Base-by-base conservation (phyloP, 2,888 invertebrate genomes). In the Clepsis dumicolana region DNA sequence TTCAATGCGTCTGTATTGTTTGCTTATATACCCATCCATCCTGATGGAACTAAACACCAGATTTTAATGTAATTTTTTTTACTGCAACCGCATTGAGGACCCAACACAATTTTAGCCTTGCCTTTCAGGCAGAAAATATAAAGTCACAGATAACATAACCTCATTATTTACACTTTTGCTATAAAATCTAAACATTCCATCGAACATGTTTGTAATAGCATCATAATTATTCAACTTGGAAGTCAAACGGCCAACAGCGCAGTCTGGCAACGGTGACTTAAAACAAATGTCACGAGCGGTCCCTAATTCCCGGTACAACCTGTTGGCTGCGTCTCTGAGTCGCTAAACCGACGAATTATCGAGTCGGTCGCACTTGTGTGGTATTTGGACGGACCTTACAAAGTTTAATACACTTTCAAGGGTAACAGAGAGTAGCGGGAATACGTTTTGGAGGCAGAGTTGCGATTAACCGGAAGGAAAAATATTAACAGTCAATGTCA, bases 291-390 rank as follows among this genome's bases (percentile, higher is more conserved):
- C 62, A 62, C 48, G 60, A 27, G 44, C 66, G 14, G 60, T 64
- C 64, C 56, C 66, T 67, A 83, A 80, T 81, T 81, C 78, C 77
- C 71, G 64, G 78, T 79, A 84, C 82, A 83, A 84, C 86, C 83
- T 87, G 87, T 88, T 87, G 86, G 85, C 54, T 52, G 27, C 29
- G 54, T 54, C 65, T 85, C 56, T 56, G 21, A 12, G 35, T 56
- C 65, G 54, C 65, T 66, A 66, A 66, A 61, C 65, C 32, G 65
- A 25, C 38, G 54, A 66, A 66, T 61, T 61, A 61, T 66, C 53
- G 65, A 66, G 61, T 53, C 56, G 14, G 44, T 66, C 53, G 53
- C 61, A 61, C 24, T 83, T 81, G 81, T 76, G 75, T 80, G 78
- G 80, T 52, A 32, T 24, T 41, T 7, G 21, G 18, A 21, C 21